A percentile compares a stretch with the other conserved stretches of the same genome.
Evolutionary conservation across 2,888 invertebrate genomes (phyloP).

Genomic region (Metellina segmentata): DNA sequence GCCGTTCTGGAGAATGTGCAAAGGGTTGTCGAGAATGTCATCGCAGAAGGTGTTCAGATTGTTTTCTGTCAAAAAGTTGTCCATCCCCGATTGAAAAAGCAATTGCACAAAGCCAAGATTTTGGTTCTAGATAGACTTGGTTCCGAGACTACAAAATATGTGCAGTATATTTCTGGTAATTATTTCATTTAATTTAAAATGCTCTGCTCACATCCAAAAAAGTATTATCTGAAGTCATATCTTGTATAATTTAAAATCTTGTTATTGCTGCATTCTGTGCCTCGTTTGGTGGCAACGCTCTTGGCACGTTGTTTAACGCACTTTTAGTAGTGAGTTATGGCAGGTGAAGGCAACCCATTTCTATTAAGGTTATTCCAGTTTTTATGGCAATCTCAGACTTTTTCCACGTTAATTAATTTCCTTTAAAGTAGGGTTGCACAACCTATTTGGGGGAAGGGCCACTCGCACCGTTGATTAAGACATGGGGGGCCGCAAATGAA

Average conservation of each 20-base stretch:
- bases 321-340: too few species aligned
- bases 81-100: constrained; percentile 61
- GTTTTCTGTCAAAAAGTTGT: constrained; percentile 70
- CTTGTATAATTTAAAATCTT: background rate
- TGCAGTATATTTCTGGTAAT: constrained; percentile 55
- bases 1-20: background rate
- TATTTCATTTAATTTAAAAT: background rate
- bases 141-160: constrained; percentile 33
- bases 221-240: constrained; percentile 1
- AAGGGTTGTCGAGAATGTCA: background rate
- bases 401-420: too few species aligned
- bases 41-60: constrained; percentile 12
- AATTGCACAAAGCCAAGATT: constrained; percentile 29
- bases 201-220: background rate
- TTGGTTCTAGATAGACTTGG: constrained; percentile 62
- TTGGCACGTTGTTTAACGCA: too few species aligned
- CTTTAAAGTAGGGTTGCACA: too few species aligned
- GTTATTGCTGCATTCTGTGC: background rate
- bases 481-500: too few species aligned
- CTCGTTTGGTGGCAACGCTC: too few species aligned
- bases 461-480: too few species aligned
- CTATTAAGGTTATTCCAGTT: too few species aligned
- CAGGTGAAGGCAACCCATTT: too few species aligned
- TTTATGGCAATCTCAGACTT: too few species aligned
- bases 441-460: too few species aligned